Percentiles rank a stretch among this genome's conserved stretches.
Conservation (phyloP, 2,113 vertebrate species). For the Neoarius graeffei region DNA sequence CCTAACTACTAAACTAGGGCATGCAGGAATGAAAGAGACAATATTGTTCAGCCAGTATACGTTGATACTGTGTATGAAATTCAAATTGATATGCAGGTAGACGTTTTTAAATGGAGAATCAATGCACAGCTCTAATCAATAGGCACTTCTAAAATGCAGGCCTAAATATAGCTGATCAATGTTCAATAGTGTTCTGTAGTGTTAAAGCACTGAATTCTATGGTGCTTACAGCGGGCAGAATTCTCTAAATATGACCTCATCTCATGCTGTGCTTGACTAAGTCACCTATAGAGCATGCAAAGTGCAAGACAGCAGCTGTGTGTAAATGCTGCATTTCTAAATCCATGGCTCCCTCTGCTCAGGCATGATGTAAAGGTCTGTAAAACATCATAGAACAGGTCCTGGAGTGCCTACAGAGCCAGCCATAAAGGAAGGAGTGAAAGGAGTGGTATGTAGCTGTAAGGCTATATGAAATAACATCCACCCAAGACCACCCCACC, state of each 20-base stretch:
- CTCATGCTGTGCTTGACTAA: conserved; percentile 27
- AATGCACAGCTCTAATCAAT: conserved; percentile 31
- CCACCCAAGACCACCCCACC: conserved; percentile 24
- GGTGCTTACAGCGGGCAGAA: not conserved
- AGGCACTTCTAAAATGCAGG: conserved; percentile 1
- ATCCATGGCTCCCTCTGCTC: conserved; percentile 16
- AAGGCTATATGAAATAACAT: conserved; percentile 41
- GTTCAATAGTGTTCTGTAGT: not conserved
- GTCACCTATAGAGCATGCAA: conserved; percentile 27
- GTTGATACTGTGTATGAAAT: conserved; percentile 12
- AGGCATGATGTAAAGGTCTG: conserved; percentile 18
- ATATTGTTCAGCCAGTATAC: not conserved
- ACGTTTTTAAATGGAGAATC: conserved; percentile 24
- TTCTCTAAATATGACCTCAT: conserved; percentile 1
- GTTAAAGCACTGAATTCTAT: not conserved
- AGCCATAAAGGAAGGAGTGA: conserved; percentile 31
- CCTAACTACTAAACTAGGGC: conserved; percentile 12
- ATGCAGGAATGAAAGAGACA: not conserved
- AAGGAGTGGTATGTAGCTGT: conserved; percentile 30
- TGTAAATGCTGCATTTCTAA: conserved; percentile 15
- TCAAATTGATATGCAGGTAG: not conserved
- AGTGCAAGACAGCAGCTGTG: conserved; percentile 23
- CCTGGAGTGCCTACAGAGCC: conserved; percentile 37
- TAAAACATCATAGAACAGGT: conserved; percentile 30
- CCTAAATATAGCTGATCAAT: conserved; percentile 21